Evolutionary conservation across 1,140 invertebrate genomes (phyloP).

Genomic region (Apis mellifera): DNA sequence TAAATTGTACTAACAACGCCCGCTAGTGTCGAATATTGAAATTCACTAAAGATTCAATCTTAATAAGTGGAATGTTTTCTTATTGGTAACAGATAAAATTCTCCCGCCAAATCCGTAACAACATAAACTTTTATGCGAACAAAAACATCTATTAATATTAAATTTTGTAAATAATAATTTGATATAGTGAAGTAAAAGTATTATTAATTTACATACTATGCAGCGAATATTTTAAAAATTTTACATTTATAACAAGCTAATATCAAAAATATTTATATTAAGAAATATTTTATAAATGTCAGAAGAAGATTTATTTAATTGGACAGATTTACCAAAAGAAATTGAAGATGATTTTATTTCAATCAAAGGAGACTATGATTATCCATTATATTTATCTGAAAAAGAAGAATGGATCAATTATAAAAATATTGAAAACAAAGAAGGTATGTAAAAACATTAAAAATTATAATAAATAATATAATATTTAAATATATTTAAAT

Average conservation of each 20-base stretch:
- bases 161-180: neutral
- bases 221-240: neutral
- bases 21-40: neutral
- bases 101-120: neutral
- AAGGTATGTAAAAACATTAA: neutral
- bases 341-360: slow-evolving; percentile 17
- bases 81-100: neutral
- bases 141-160: neutral
- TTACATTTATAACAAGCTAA: neutral
- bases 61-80: neutral
- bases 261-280: neutral
- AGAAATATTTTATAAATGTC: neutral
- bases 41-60: neutral
- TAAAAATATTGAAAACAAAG: neutral
- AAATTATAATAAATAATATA: neutral
- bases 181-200: neutral
- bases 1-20: slow-evolving; percentile 25
- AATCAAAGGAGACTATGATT: neutral
- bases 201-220: neutral
- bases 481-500: neutral
- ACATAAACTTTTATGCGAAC: neutral
- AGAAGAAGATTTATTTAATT: neutral
- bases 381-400: slow-evolving; percentile 4
- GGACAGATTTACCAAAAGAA: neutral
- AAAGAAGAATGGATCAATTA: slow-evolving; percentile 7